Percentiles rank a stretch among this genome's conserved stretches.
Conservation (phyloP, 2,113 vertebrate genomes). For the Electrona antarctica region DNA sequence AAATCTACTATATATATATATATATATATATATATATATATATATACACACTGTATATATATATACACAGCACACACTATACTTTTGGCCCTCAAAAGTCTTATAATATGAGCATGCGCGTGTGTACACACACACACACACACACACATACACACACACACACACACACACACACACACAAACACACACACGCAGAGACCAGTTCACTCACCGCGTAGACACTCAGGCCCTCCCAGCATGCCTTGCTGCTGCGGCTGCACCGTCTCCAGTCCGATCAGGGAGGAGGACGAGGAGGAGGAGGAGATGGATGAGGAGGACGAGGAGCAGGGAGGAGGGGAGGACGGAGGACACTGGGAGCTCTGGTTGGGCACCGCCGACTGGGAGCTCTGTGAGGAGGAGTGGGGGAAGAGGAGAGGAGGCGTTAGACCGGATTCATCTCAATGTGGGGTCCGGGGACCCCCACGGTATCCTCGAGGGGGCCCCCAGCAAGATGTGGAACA, state of each 20-base stretch:
- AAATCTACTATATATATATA: too few species aligned
- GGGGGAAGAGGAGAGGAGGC: not conserved
- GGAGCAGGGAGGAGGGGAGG: constrained; percentile 76
- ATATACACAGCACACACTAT: too few species aligned
- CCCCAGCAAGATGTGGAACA: too few species aligned
- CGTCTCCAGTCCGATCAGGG: constrained; percentile 77
- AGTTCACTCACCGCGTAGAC: constrained; percentile 75
- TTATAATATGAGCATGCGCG: not conserved
- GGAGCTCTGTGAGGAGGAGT: constrained; percentile 70
- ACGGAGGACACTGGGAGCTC: constrained; percentile 81
- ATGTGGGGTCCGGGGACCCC: too few species aligned
- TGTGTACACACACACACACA: not conserved
- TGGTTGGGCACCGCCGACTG: constrained; percentile 81
- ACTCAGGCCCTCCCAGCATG: constrained; percentile 77
- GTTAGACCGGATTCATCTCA: too few species aligned
- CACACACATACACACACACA: not conserved
- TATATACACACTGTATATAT: too few species aligned
- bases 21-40: too few species aligned
- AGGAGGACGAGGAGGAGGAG: constrained; percentile 80
- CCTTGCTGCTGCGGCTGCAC: constrained; percentile 68
- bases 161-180: constrained; percentile 4
- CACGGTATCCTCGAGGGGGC: too few species aligned
- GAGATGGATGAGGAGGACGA: constrained; percentile 77
- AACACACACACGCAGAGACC: not conserved
- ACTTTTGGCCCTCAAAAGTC: too few species aligned